Conservation (phyloP, 1,140 invertebrate species). For the Achroia grisella region DNA sequence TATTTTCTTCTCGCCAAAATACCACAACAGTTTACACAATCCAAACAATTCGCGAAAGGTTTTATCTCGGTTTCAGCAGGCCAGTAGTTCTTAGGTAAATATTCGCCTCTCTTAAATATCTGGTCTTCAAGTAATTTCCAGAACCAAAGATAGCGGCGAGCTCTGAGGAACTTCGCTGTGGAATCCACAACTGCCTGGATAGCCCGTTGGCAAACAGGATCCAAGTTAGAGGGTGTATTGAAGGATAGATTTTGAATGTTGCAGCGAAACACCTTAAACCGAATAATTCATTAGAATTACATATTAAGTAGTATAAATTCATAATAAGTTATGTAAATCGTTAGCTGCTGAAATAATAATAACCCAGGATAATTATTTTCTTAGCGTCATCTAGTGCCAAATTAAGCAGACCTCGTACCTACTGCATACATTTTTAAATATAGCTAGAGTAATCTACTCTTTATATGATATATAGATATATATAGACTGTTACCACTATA, state of each 20-base stretch:
- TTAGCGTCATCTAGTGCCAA: no score
- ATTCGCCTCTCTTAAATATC: conserved; percentile 29
- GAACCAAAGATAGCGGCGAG: conserved; percentile 41
- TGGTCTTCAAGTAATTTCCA: conserved; percentile 33
- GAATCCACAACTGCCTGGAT: conserved; percentile 33
- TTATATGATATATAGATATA: no score
- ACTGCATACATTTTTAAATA: no score
- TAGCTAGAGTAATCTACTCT: no score
- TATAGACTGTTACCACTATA: no score
- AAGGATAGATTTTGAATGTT: conserved; percentile 45
- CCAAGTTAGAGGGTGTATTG: conserved; percentile 29
- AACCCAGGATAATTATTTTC: no score
- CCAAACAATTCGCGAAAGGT: not conserved
- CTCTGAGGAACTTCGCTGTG: conserved; percentile 25
- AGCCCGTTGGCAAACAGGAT: conserved; percentile 37
- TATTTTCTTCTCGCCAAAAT: conserved; percentile 7
- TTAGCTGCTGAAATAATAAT: no score
- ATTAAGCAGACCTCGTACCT: no score
- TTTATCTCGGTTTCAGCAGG: conserved; percentile 3
- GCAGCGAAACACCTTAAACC: conserved; percentile 50
- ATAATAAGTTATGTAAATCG: no score
- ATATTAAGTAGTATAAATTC: no score
- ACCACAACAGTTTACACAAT: conserved; percentile 17
- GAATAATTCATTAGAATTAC: no score
- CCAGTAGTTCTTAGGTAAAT: conserved; percentile 33